Percentiles rank a stretch among this genome's conserved stretches.
phyloP scores from a whole-genome alignment of 2,113 vertebrate species.

The Serilophus lunatus region DNA sequence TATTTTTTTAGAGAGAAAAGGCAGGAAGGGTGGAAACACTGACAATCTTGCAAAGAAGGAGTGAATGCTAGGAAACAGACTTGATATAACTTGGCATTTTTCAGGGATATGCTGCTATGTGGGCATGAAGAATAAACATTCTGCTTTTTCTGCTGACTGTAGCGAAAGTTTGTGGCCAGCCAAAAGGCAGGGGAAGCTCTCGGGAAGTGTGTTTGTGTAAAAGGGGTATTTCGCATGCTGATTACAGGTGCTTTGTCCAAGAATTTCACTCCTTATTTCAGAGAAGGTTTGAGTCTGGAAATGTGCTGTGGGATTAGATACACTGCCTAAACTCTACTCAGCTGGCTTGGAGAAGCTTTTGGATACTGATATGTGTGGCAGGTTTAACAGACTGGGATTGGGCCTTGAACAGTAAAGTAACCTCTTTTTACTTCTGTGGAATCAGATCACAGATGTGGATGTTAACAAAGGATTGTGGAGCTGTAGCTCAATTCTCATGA shows the following conservation, averaged over 20 bases:
- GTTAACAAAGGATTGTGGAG: background rate
- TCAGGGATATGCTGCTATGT: background rate
- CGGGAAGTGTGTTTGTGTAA: background rate
- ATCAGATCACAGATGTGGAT: background rate
- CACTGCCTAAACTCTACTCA: background rate
- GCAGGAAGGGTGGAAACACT: background rate
- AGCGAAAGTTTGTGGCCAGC: background rate
- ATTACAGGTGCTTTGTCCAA: background rate
- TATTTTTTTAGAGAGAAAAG: background rate
- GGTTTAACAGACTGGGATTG: background rate
- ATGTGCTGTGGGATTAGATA: background rate
- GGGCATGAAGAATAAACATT: background rate
- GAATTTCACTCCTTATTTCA: background rate
- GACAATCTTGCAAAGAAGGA: background rate
- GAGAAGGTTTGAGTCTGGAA: background rate
- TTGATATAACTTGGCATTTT: background rate
- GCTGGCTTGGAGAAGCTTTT: background rate
- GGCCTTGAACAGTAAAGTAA: background rate
- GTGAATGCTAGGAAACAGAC: background rate
- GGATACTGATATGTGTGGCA: background rate
- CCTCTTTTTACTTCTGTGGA: background rate
- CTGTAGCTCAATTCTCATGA: background rate
- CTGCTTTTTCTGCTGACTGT: background rate
- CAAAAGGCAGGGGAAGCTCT: background rate
- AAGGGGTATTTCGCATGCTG: background rate